Base-by-base conservation (phyloP, 2,888 invertebrate species). In the Maniola hyperantus region DNA sequence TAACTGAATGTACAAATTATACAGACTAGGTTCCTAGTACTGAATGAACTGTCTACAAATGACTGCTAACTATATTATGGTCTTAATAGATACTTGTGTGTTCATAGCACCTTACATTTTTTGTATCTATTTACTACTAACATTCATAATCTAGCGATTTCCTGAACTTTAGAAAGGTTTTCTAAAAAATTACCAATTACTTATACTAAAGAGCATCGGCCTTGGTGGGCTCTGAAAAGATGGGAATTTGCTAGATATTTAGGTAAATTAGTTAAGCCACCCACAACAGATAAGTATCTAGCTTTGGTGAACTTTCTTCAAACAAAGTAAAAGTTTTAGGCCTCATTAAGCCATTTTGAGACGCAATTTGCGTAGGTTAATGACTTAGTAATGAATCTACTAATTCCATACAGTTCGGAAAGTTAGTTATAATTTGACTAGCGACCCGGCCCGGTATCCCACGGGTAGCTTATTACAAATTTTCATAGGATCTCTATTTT, bases 311-410 rank as follows among this genome's bases (percentile, higher is more conserved):
- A 46, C 15, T n/a, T n/a, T 2, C 8, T 15, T 50, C 48, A 50
- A 18, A 50, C 48, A 50, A 50, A 50, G 48, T 10, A 50, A 15
- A 46, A 50, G 48, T 50, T 50, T n/a, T 13, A 50, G 8, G 20
- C 48, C 20, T 50, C 6, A 50, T 50, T 50, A 50, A 50, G 48
- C 48, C 20, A 50, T 50, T 50, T 50, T 20, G 8, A 18, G 8
- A 4, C 48, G 48, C 48, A 18, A 18, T 48, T 50, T 20, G 48
- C 48, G 48, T 15, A 20, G 7, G 48, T 20, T 50, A 50, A 50
- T 50, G 18, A 50, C 18, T 50, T 2, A 50, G 18, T 18, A 20
- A 50, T 8, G 18, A 15, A n/a, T 5, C n/a, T 46, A 46, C 46
- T 5, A 36, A 8, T 1, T 2, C 36, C 4, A 36, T 6, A n/a